A percentile compares a stretch with the other conserved stretches of the same genome.
Evolutionary conservation across 2,888 invertebrate species (phyloP).

Genomic region (Ormyrus pomaceus): DNA sequence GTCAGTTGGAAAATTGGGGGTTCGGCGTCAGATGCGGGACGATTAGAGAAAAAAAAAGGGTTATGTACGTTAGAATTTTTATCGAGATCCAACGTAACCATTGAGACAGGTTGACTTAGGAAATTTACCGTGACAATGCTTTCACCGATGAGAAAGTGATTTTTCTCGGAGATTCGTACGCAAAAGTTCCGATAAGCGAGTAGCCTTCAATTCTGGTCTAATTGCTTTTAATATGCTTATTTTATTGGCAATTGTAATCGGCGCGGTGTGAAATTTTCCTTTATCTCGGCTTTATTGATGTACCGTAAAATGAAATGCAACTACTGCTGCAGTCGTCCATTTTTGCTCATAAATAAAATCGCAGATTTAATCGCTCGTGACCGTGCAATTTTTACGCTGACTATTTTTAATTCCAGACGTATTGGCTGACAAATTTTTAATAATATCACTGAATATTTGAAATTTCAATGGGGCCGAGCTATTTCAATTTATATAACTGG

Average conservation of each 20-base stretch:
- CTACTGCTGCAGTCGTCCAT: no score
- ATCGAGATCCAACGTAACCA: not conserved
- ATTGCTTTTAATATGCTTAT: not conserved
- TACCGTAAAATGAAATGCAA: no score
- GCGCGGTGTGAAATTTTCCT: slow-evolving; percentile 11
- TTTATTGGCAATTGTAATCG: slow-evolving; percentile 1
- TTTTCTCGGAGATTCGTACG: slow-evolving; percentile 21
- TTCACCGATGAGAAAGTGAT: slow-evolving; percentile 48
- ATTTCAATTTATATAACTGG: not conserved
- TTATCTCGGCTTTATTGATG: no score
- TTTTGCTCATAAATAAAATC: no score
- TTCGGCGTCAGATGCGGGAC: no score
- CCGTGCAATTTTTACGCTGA: no score
- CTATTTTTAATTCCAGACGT: no score
- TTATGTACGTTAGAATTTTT: not conserved
- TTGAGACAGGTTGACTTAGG: not conserved
- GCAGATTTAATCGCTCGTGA: no score
- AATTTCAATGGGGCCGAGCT: not conserved
- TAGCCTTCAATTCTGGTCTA: not conserved
- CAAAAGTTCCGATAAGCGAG: slow-evolving; percentile 1
- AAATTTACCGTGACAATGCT: slow-evolving; percentile 51
- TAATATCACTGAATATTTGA: not conserved
- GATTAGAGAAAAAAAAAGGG: no score
- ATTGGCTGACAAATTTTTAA: no score
- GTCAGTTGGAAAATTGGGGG: no score